Conservation (phyloP, 2,797 vertebrate genomes). For the Toxotes lorentzi region DNA sequence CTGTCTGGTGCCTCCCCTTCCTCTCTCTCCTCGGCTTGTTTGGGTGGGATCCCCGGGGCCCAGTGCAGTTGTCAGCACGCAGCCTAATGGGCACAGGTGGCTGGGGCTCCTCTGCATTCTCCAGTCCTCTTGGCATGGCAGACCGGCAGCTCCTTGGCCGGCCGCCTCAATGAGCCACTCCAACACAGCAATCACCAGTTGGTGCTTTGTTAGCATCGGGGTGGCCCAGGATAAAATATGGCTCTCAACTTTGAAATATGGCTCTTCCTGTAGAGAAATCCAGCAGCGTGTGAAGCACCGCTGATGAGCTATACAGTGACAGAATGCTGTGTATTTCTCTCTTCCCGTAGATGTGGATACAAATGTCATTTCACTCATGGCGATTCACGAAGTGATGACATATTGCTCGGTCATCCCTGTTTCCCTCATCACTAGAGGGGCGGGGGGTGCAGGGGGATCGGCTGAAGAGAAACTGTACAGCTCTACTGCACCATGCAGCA, state of each 20-base stretch:
- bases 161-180: slow-evolving; percentile 70
- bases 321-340: slow-evolving; percentile 38
- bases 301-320: slow-evolving; percentile 30
- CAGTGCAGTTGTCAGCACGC: slow-evolving; percentile 76
- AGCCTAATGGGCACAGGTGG: slow-evolving; percentile 83
- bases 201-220: slow-evolving; percentile 74
- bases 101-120: slow-evolving; percentile 69
- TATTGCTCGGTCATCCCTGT: slow-evolving; percentile 49
- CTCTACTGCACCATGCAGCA: slow-evolving; percentile 71
- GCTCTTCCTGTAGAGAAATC: slow-evolving; percentile 59
- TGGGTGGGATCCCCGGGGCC: slow-evolving; percentile 68
- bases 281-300: slow-evolving; percentile 45
- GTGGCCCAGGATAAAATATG: slow-evolving; percentile 77
- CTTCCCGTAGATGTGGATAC: background rate
- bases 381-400: slow-evolving; percentile 60
- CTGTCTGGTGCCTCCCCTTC: slow-evolving; percentile 50
- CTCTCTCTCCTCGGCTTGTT: slow-evolving; percentile 62
- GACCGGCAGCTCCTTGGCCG: slow-evolving; percentile 72
- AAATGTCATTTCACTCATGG: slow-evolving; percentile 35
- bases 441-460: background rate
- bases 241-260: slow-evolving; percentile 68
- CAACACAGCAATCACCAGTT: slow-evolving; percentile 79
- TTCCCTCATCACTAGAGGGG: slow-evolving; percentile 48
- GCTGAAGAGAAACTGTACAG: slow-evolving; percentile 61
- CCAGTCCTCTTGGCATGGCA: slow-evolving; percentile 76